These are phyloP conservation scores for Premnoplex brunnescens DNA, from an alignment of 2,797 vertebrate genomes.

Conservation along the genomic window DNA sequence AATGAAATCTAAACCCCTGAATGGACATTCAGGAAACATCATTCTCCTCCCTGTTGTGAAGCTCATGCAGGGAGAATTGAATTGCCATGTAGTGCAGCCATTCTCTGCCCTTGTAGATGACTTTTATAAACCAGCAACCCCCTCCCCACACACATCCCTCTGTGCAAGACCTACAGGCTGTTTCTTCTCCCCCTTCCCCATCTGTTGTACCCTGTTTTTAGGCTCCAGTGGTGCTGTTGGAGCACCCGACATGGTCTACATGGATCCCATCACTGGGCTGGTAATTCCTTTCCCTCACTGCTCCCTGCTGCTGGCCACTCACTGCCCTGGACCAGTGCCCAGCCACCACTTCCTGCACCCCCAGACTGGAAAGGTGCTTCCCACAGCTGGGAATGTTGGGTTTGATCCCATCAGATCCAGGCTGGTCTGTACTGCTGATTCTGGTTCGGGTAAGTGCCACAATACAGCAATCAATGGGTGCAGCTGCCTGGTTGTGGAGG, in stretches of 20 bases:
- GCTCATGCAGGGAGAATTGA: background rate
- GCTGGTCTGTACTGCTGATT: conserved; percentile 80
- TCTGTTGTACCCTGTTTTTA: conserved; percentile 5
- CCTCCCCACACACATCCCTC: background rate
- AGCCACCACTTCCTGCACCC: conserved; percentile 84
- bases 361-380: conserved; percentile 83
- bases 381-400: conserved; percentile 82
- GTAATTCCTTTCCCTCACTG: conserved; percentile 75
- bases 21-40: background rate
- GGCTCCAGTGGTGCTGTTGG: conserved; percentile 51
- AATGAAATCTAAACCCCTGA: background rate
- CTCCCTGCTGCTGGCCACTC: conserved; percentile 73
- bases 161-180: background rate
- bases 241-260: conserved; percentile 54
- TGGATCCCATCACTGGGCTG: conserved; percentile 80
- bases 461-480: background rate
- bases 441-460: conserved; percentile 44
- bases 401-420: conserved; percentile 80
- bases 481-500: background rate
- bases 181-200: background rate
- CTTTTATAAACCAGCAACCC: background rate
- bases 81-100: background rate
- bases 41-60: background rate
- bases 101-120: background rate
- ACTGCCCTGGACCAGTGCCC: conserved; percentile 78